Evolutionary conservation across 2,113 vertebrate genomes (phyloP), one percentile per base, ranked within the genome.

Genomic region (Gallinago media): DNA sequence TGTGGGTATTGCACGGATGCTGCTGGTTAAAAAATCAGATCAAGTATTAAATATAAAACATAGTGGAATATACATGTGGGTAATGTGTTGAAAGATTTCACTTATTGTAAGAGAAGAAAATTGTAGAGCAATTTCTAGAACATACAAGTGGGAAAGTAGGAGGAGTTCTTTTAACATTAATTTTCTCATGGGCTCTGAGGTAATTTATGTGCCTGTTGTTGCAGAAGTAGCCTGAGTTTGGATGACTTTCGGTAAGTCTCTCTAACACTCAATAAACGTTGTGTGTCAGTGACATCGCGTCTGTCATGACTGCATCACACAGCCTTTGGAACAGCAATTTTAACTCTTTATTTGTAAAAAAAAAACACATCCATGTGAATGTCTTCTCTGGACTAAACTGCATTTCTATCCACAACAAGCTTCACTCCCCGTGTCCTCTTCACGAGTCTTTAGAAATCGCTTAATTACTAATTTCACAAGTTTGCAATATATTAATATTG

Each of bases 221-320:
- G 97, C 99, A 99, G 99, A 99, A 99, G 99, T 99, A 99, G 99
- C 99, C 98, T 99, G 98, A 98, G 98, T 99, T 97, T 99, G 98
- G 99, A 99, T 95, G 99, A 99, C 86, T 98, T 98, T 90, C 98
- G 99, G 99, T 99, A 98, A 99, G 99, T 99, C 98, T 89, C 85
- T 94, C 80, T 91, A 91, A 97, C 97, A 98, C 98, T 98, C 96
- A 68, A 84, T 96, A 95, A 84, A 95, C 98, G 97, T 98, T 98
- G 76, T 85, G 63, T 95, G 70, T 94, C 96, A 97, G 92, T 32
- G 59, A 22, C 7, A 42, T 81, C 97, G 92, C 91, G 96, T 93
- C 88, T 94, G n/a, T 95, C 90, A 88, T 95, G 58, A 77, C 70
- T 91, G 75, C 66, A 97, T 94, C 86, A 77, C 89, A 70, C 68